A percentile compares a stretch with the other conserved stretches of the same genome.
Evolutionary conservation across 2,113 vertebrate species (phyloP).

Genomic region (Neotoma lepida): DNA sequence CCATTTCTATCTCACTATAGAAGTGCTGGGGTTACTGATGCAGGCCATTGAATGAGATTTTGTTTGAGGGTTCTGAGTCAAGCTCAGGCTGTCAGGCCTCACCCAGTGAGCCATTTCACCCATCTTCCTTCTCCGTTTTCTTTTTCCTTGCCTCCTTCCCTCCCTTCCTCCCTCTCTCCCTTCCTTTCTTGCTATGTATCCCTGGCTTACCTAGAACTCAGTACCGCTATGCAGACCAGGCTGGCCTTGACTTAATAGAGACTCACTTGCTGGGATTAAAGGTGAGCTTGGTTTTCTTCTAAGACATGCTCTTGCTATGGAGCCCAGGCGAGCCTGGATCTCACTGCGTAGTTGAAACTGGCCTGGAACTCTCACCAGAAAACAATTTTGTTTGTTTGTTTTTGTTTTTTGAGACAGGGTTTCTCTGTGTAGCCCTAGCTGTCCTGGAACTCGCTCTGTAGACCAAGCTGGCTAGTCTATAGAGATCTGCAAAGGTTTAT

Average conservation of each 20-base stretch:
- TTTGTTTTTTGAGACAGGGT: not conserved
- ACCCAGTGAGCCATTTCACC: not conserved
- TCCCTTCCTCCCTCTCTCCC: too few species aligned
- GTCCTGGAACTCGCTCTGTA: not conserved
- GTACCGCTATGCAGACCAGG: not conserved
- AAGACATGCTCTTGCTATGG: not conserved
- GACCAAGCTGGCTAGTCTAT: not conserved
- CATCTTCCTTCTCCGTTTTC: not conserved
- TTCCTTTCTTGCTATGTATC: not conserved
- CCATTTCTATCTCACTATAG: not conserved
- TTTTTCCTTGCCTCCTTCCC: not conserved
- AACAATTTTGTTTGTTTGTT: not conserved
- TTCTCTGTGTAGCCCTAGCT: not conserved
- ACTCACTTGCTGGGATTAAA: not conserved
- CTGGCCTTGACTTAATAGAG: not conserved
- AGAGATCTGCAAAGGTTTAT: not conserved
- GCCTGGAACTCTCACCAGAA: not conserved
- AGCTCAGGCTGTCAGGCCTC: not conserved
- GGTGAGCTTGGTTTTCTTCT: not conserved
- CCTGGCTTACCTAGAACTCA: not conserved
- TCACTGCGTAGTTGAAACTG: not conserved
- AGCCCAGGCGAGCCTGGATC: not conserved
- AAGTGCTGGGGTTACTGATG: not conserved
- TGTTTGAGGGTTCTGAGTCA: not conserved
- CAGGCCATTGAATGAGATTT: not conserved